A percentile compares a stretch with the other conserved stretches of the same genome.
phyloP scores from a whole-genome alignment of 2,888 invertebrate species.

The Cosmorhoe ocellata region DNA sequence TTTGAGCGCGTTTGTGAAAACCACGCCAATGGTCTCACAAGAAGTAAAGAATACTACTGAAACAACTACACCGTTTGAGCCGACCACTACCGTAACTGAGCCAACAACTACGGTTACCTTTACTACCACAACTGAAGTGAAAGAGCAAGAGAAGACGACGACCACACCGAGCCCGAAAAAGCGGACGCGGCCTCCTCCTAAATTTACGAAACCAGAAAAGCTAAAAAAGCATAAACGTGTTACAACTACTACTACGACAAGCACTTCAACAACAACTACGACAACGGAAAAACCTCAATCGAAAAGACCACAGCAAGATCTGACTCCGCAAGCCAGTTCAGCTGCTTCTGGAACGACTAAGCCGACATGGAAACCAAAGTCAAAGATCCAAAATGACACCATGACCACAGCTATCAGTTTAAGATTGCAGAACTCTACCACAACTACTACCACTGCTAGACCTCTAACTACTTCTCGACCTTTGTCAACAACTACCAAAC shows the following conservation, averaged over 20 bases:
- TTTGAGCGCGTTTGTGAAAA: conserved; percentile 66
- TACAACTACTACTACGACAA: conserved; percentile 56
- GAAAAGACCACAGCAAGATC: conserved; percentile 56
- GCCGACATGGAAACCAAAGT: conserved; percentile 36
- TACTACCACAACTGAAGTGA: conserved; percentile 24
- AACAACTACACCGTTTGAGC: conserved; percentile 38
- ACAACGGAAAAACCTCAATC: conserved; percentile 42
- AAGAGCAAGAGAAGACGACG: conserved; percentile 38
- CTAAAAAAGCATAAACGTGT: conserved; percentile 68
- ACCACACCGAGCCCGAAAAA: conserved; percentile 52
- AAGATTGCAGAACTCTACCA: conserved; percentile 7
- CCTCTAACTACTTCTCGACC: conserved; percentile 13
- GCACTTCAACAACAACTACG: conserved; percentile 48
- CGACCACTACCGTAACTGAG: conserved; percentile 39
- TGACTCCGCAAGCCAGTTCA: conserved; percentile 65
- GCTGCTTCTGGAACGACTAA: conserved; percentile 49
- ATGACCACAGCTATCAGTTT: conserved; percentile 33
- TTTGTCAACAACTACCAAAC: conserved; percentile 39
- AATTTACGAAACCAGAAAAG: conserved; percentile 61
- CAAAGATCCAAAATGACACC: conserved; percentile 38
- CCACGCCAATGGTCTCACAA: conserved; percentile 65
- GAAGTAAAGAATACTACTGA: conserved; percentile 42
- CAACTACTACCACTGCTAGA: conserved; percentile 16
- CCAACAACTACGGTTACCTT: conserved; percentile 29
- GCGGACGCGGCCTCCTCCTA: conserved; percentile 69